Evolutionary conservation across 2,888 invertebrate genomes (phyloP).

Genomic region (Tetragnatha montana): DNA sequence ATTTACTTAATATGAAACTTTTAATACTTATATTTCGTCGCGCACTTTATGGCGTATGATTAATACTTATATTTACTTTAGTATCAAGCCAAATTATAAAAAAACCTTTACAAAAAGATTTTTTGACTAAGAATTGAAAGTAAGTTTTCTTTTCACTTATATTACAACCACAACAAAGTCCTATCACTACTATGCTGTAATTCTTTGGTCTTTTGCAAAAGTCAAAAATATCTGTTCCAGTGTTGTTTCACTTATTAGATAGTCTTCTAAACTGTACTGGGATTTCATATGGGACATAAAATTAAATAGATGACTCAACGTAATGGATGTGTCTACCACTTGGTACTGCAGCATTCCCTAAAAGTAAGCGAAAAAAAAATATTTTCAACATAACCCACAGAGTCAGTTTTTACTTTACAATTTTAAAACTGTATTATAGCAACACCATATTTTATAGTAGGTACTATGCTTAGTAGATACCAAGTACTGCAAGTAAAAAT

Average conservation of each 20-base stretch:
- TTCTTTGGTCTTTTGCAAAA: constrained; percentile 75
- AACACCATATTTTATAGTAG: no score
- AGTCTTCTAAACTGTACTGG: constrained; percentile 76
- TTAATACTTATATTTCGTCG: neutral
- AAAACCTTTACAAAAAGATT: neutral
- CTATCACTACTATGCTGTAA: neutral
- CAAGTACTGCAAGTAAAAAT: no score
- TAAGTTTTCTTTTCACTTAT: no score
- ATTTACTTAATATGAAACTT: no score
- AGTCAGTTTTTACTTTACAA: neutral
- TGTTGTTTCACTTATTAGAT: constrained; percentile 77
- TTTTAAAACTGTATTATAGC: no score
- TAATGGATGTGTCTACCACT: constrained; percentile 75
- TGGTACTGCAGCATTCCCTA: constrained; percentile 78
- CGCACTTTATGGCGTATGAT: no score
- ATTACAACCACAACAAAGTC: no score
- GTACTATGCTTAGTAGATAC: no score
- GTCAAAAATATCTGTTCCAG: constrained; percentile 78
- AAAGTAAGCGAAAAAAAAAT: neutral
- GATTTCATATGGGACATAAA: constrained; percentile 77
- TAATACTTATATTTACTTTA: neutral
- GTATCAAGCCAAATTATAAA: neutral
- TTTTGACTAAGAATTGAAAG: neutral
- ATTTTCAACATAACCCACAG: neutral
- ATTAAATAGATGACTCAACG: constrained; percentile 77